Conservation (phyloP, 2,113 vertebrate genomes). For the Tyrannus savana region DNA sequence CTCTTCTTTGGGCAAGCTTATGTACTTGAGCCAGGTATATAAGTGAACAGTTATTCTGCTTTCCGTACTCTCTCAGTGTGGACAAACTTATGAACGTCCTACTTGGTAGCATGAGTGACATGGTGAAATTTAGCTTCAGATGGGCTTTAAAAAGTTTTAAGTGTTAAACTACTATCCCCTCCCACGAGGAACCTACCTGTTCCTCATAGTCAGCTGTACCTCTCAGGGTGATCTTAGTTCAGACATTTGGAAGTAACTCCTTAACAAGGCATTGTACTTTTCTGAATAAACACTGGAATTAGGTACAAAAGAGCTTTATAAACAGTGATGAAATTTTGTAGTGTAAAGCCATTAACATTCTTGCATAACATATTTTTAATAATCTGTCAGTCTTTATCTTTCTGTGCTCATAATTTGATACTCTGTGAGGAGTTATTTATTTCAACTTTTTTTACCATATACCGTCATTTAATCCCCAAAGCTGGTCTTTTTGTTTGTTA, state of each 20-base stretch:
- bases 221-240: neutral
- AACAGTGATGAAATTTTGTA: neutral
- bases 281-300: neutral
- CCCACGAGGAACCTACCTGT: neutral
- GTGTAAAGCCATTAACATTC: neutral
- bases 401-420: neutral
- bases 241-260: neutral
- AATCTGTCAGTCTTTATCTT: neutral
- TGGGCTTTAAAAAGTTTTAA: neutral
- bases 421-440: neutral
- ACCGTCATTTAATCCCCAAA: neutral
- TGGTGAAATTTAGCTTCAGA: neutral
- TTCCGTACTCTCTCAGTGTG: no score
- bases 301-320: neutral
- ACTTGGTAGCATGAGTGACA: neutral
- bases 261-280: neutral
- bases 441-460: neutral
- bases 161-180: neutral
- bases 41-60: neutral
- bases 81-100: neutral
- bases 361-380: neutral
- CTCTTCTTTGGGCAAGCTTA: neutral
- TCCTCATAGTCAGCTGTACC: neutral
- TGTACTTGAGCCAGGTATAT: neutral
- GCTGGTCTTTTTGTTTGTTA: neutral